Evolutionary conservation across 1,140 invertebrate genomes (phyloP), one percentile per base, ranked within the genome.

Genomic region (Helicoverpa armigera): DNA sequence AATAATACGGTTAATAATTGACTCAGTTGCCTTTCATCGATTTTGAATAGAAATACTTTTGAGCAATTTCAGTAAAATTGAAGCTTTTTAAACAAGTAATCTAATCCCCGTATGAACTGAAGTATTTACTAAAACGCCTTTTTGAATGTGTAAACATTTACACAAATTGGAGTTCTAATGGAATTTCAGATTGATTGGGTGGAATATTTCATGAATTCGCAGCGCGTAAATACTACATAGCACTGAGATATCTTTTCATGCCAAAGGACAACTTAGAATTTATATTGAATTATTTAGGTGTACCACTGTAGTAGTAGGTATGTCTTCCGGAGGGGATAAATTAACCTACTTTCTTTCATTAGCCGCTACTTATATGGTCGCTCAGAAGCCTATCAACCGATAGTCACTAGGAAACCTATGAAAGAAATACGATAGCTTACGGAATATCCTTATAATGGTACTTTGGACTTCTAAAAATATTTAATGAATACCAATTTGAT

Each of bases 101-200:
- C 43, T 73, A 73, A 73, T 73, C 69, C 29, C 69, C 69, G 69
- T 73, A 73, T 73, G 53, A 72, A 72, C 35, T 72, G 69, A 50
- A 73, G 69, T 56, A 67, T 67, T 67, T 67, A 73, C 69, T 73
- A 56, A 73, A 56, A 73, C 69, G 69, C 53, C 69, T 73, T 73
- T 73, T 56, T 73, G 69, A 73, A 73, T 73, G 69, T 73, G 29
- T 73, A 73, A 73, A 73, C 69, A 73, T 73, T 73, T 56, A 73
- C 69, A 35, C 69, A 56, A 73, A 73, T 56, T 73, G 69, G 43
- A 73, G 53, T 56, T 73, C 29, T 73, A 73, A 73, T 73, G 69
- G 51, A 73, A 73, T 73, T 73, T 56, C 51, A 73, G 69, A 73
- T 73, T 73, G 69, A 73, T 73, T 73, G 51, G 69, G 23, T 73